phyloP scores from a whole-genome alignment of 2,113 vertebrate species.

The Oncorhynchus clarkii region DNA sequence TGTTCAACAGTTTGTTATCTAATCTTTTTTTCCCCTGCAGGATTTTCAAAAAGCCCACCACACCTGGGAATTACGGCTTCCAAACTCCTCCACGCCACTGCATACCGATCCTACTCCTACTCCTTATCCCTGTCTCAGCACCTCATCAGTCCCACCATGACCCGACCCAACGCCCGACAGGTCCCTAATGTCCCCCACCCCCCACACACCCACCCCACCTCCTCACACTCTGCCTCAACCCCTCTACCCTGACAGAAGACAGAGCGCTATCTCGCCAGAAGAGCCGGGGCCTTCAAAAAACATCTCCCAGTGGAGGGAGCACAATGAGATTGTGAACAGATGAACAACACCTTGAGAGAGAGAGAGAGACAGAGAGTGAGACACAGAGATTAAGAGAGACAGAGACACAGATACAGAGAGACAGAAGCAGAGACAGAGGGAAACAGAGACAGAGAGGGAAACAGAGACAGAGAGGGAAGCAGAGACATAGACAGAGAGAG shows the following conservation, averaged over 20 bases:
- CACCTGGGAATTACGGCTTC: too few relatives aligned
- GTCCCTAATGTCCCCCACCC: neutral
- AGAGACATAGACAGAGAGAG: too few relatives aligned
- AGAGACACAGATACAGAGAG: too few relatives aligned
- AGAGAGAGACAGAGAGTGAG: too few relatives aligned
- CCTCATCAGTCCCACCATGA: neutral
- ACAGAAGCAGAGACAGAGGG: too few relatives aligned
- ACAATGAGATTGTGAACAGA: conserved; percentile 4
- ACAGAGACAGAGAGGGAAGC: too few relatives aligned
- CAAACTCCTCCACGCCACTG: neutral
- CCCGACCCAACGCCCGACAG: neutral
- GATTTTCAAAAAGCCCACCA: neutral
- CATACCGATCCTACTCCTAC: neutral
- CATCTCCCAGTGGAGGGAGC: neutral
- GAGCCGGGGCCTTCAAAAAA: neutral
- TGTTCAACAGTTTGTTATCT: neutral
- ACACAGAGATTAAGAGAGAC: neutral
- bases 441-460: too few relatives aligned
- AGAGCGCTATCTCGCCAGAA: neutral
- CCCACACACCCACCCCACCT: neutral
- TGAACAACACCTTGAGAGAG: neutral
- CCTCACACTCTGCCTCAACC: neutral
- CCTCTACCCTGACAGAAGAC: neutral
- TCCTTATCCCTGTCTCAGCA: neutral
- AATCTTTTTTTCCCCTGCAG: neutral